Base-by-base conservation (phyloP, 2,797 vertebrate genomes). In the Enteromius thamalakanensis region DNA sequence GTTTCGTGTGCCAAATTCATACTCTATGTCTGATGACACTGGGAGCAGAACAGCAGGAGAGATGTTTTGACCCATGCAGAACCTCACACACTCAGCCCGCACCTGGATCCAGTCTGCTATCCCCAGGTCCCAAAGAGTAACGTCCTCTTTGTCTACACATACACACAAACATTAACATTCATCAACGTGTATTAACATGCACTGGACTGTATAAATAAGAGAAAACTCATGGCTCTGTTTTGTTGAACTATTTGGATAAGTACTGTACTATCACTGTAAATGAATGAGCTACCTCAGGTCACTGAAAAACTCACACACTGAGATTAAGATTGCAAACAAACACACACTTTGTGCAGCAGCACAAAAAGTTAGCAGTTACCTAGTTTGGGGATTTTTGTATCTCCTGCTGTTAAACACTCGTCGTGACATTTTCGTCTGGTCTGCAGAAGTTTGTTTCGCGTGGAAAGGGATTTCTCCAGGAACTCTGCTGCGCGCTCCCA, bases 401-500 rank as follows among this genome's bases (percentile, higher is more conserved):
- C 81, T 77, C 89, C 91, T 42, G 88, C 92, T 78, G 62, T 84
- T 65, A 26, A 86, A 87, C 97, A 97, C 21, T 89, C 87, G 40
- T 91, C 89, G 34, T 93, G 91, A 92, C 98, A 99, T 80, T 88
- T 90, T 26, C 89, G 93, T 87, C 95, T 94, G 53, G 88, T 89
- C 6, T 86, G 92, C 83, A 88, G 88, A 87, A 96, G 91, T 11
- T 90, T 87, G 5, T 94, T 90, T 75, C 92, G 94, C 91, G 95
- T 95, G 1, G 91, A 83, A 81, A 97, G 87, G 26, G 96, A 94
- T 87, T 96, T 96, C 90, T 97, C 96, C 86, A 99, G 91, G 76
- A 95, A 91, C 86, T 96, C 96, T 37, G 96, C 96, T 1, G 97
- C 94, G 64, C 92, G 95, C 3, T 84, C 88, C 97, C 97, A 99